These are phyloP conservation scores for Alosa alosa DNA, from an alignment of 2,113 vertebrate species.

Conservation along the genomic window DNA sequence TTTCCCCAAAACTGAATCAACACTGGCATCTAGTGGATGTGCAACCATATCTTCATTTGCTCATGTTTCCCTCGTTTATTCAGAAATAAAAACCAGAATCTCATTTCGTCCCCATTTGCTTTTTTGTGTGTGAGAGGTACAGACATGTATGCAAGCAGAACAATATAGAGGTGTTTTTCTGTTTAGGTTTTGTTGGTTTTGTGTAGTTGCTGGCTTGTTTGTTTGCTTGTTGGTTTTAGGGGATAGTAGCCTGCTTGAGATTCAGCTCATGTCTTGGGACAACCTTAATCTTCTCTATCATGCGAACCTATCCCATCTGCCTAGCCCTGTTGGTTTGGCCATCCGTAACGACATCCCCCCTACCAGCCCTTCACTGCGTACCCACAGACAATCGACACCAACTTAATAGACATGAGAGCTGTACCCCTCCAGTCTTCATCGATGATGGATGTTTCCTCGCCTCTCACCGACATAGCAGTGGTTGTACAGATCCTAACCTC, in stretches of 20 bases:
- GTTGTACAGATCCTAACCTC: conserved; percentile 30
- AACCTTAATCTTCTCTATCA: conserved; percentile 17
- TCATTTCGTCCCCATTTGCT: background rate
- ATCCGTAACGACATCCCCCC: background rate
- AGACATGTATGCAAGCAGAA: background rate
- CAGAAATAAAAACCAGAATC: background rate
- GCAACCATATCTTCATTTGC: conserved; percentile 25
- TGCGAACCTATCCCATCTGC: conserved; percentile 21
- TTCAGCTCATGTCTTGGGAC: conserved; percentile 11
- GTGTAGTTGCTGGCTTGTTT: background rate
- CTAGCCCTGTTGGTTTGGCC: conserved; percentile 11
- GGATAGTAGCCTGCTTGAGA: background rate
- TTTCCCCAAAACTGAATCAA: conserved; percentile 47
- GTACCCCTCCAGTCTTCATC: conserved; percentile 27
- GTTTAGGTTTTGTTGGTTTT: background rate
- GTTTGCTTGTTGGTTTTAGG: background rate
- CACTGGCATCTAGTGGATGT: conserved; percentile 60
- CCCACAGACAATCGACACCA: conserved; percentile 13
- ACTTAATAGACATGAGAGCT: conserved; percentile 29
- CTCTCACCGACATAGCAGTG: conserved; percentile 38
- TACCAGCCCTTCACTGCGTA: background rate
- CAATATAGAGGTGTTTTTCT: background rate
- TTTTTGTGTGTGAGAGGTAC: background rate
- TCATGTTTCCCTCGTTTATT: background rate
- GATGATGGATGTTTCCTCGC: conserved; percentile 55